These are phyloP conservation scores for Nanorana parkeri DNA, from an alignment of 2,113 vertebrate genomes.

Conservation along the genomic window DNA sequence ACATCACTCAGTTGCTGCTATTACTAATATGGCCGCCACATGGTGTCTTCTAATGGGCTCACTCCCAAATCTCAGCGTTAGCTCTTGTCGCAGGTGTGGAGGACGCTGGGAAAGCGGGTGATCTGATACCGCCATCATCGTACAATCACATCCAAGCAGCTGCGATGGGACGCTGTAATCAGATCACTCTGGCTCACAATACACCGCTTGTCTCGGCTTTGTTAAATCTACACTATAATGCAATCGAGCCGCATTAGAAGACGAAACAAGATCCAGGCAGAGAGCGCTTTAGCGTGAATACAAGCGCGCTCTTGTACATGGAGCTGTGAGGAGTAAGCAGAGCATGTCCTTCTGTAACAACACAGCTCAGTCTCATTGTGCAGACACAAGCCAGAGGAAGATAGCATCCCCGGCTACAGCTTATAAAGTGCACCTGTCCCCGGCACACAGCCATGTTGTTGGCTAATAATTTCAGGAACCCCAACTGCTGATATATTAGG, in stretches of 20 bases:
- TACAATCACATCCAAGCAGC: background rate
- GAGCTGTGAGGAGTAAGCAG: background rate
- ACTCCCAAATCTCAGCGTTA: background rate
- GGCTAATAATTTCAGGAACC: too few relatives aligned
- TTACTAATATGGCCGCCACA: too few relatives aligned
- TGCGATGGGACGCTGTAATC: background rate
- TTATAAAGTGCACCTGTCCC: too few relatives aligned
- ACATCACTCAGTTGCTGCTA: too few relatives aligned
- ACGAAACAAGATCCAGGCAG: slow-evolving; percentile 16
- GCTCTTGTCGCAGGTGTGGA: background rate
- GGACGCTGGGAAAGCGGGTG: background rate
- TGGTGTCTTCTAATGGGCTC: too few relatives aligned
- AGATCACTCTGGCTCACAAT: background rate
- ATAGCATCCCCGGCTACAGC: background rate
- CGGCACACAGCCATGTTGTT: too few relatives aligned
- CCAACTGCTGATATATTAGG: too few relatives aligned
- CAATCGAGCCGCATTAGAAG: background rate
- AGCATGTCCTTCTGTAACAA: background rate
- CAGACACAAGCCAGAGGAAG: background rate
- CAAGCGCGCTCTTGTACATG: background rate
- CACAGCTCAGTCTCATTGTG: background rate
- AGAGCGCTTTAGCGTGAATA: background rate
- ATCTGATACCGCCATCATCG: background rate
- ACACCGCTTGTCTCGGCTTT: slow-evolving; percentile 7
- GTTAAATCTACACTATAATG: background rate